These are phyloP conservation scores for Heteromormyrus szaboi DNA, from an alignment of 2,797 vertebrate species.

Conservation along the genomic window DNA sequence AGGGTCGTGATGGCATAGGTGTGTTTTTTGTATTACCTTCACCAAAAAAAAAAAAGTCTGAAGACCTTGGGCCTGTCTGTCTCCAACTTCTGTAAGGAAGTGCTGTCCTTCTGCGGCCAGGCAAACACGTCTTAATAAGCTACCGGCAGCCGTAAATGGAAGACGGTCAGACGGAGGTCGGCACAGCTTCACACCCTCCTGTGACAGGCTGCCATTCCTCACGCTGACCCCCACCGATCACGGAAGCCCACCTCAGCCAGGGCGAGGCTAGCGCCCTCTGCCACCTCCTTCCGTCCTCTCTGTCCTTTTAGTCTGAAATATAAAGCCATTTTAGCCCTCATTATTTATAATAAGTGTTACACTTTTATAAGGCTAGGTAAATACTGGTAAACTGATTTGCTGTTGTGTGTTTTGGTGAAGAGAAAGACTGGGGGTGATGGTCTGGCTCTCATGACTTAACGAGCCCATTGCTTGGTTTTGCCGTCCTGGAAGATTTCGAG, in stretches of 20 bases:
- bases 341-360: not conserved
- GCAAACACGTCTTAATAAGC: constrained; percentile 32
- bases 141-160: constrained; percentile 20
- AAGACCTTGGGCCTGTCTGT: constrained; percentile 23
- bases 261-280: not conserved
- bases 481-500: not conserved
- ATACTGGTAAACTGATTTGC: not conserved
- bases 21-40: not conserved
- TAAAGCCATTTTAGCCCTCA: not conserved
- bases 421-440: not conserved
- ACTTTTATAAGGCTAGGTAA: not conserved
- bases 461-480: not conserved
- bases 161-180: constrained; percentile 26
- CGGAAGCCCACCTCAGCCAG: not conserved
- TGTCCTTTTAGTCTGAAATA: not conserved
- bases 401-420: not conserved
- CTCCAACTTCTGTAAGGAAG: constrained; percentile 37
- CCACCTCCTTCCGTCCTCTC: too few species aligned
- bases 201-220: constrained; percentile 25
- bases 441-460: not conserved
- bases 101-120: constrained; percentile 21
- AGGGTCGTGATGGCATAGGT: not conserved
- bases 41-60: constrained; percentile 22
- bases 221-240: constrained; percentile 20
- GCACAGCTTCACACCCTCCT: constrained; percentile 31